Conservation (phyloP, 1,140 invertebrate species). For the Drosophila burlai region DNA sequence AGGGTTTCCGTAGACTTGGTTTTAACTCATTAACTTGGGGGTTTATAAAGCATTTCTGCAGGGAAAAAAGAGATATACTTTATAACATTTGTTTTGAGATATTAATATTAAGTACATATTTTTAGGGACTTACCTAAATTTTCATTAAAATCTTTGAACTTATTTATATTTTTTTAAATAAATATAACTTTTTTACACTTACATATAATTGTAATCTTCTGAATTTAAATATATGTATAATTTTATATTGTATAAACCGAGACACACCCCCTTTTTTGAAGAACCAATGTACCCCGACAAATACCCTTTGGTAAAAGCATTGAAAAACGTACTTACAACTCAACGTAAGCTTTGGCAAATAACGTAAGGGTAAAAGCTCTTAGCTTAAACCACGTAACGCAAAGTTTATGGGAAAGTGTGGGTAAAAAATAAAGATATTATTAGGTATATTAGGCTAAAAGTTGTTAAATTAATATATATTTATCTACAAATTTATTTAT, state of each 20-base stretch:
- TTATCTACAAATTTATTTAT: no score
- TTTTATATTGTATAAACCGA: background rate
- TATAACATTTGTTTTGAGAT: background rate
- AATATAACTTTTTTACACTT: background rate
- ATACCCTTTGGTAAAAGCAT: constrained; percentile 20
- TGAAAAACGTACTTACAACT: constrained; percentile 3
- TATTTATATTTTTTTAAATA: background rate
- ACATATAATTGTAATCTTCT: background rate
- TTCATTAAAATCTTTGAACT: background rate
- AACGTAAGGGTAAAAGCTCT: constrained; percentile 33
- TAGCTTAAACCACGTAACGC: constrained; percentile 15
- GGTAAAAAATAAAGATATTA: background rate
- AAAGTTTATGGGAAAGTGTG: background rate
- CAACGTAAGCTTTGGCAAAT: constrained; percentile 2
- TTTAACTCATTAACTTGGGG: background rate
- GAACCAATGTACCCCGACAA: background rate
- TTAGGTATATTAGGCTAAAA: constrained; percentile 14
- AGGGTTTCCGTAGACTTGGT: background rate
- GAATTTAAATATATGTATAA: background rate
- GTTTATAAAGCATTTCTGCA: background rate
- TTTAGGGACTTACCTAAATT: background rate
- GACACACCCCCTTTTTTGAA: constrained; percentile 42
- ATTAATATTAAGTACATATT: background rate
- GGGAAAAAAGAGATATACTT: background rate
- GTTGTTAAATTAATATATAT: no score